phyloP scores from a whole-genome alignment of 2,113 vertebrate species.

The rat (Rattus norvegicus) region DNA sequence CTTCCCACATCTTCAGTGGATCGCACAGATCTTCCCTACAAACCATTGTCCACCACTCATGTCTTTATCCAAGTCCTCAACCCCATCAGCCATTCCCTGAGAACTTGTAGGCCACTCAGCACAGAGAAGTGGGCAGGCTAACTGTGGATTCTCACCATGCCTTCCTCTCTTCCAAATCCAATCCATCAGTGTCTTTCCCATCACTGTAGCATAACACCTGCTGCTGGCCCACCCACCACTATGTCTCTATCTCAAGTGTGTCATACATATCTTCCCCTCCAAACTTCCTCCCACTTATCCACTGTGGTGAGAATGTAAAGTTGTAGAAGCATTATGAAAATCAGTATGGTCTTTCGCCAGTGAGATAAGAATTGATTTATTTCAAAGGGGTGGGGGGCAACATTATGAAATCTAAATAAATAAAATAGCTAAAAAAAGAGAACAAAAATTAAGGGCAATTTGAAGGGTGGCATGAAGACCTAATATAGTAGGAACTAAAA shows the following conservation, averaged over 20 bases:
- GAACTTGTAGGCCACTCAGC: accelerated
- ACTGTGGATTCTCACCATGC: not conserved
- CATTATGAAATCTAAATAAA: too few relatives aligned
- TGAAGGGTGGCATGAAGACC: not conserved
- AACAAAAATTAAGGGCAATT: not conserved
- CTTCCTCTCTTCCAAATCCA: not conserved
- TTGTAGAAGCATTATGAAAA: not conserved
- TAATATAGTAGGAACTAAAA: not conserved
- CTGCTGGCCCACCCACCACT: not conserved
- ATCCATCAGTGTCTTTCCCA: too few relatives aligned
- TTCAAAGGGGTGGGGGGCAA: too few relatives aligned
- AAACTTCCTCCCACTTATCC: not conserved
- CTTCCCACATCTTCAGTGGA: not conserved
- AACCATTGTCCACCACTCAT: accelerated
- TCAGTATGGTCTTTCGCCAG: not conserved
- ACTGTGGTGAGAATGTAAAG: not conserved
- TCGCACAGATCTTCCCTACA: not conserved
- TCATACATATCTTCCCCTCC: too few relatives aligned
- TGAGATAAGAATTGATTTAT: not conserved
- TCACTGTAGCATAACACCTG: not conserved
- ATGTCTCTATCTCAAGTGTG: not conserved
- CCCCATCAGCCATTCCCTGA: not conserved
- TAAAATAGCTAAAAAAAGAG: too few relatives aligned
- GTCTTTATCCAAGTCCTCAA: too few relatives aligned
- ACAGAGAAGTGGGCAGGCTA: not conserved